phyloP scores from a whole-genome alignment of 2,888 invertebrate species.

The Venusia cambrica region DNA sequence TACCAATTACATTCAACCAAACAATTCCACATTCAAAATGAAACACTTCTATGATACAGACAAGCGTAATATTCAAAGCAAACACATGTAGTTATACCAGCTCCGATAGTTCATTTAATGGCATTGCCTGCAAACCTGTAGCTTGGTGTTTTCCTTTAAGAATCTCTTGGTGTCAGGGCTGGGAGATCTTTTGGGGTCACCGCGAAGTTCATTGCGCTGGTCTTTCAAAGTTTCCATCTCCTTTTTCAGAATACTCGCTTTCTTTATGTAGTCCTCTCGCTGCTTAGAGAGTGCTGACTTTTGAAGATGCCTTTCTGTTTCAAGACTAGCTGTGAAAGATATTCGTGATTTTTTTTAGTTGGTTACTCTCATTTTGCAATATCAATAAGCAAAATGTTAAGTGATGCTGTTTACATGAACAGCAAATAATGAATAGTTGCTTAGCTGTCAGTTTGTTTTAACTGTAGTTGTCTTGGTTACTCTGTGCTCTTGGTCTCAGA shows the following conservation, averaged over 20 bases:
- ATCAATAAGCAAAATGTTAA: conserved; percentile 10
- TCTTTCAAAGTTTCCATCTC: conserved; percentile 89
- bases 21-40: too few relatives aligned
- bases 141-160: conserved; percentile 90
- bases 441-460: conserved; percentile 37
- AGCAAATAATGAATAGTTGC: conserved; percentile 37
- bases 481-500: conserved; percentile 21
- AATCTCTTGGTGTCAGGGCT: conserved; percentile 90
- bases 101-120: conserved; percentile 11
- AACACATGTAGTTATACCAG: conserved; percentile 12
- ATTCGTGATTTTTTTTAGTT: conserved; percentile 2
- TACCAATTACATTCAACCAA: conserved; percentile 27
- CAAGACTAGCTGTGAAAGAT: conserved; percentile 82
- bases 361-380: conserved; percentile 25
- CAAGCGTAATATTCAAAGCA: conserved; percentile 18
- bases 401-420: conserved; percentile 32
- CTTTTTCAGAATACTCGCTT: conserved; percentile 86
- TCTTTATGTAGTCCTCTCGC: conserved; percentile 90
- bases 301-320: conserved; percentile 91
- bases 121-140: conserved; percentile 85
- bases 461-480: too few relatives aligned
- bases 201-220: conserved; percentile 88
- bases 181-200: conserved; percentile 84
- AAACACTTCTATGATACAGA: too few relatives aligned
- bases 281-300: conserved; percentile 90